Base-by-base conservation (phyloP, 2,888 invertebrate species). In the Hofmannophila pseudospretella region DNA sequence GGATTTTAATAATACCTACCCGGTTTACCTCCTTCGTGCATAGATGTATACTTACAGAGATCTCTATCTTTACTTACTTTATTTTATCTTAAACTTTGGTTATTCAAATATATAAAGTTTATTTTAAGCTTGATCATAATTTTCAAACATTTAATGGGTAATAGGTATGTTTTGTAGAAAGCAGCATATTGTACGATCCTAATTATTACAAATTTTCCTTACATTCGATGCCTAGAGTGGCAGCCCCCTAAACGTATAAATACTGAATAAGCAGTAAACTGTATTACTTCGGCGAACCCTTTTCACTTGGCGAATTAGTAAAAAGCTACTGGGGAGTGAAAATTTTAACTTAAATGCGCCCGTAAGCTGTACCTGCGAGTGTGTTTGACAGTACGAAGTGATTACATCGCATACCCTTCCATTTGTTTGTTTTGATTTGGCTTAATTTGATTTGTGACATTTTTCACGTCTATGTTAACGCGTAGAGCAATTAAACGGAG, bases 241-340 rank as follows among this genome's bases (percentile, higher is more conserved):
- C 77, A 69, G 71, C 74, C 80, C 84, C 81, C 73, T 59, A 49
- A 72, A 67, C 71, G 77, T 77, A 85, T 86, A 86, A 86, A 85
- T 85, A 86, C 85, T 86, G 85, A 85, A 86, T 85, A 84, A 85
- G 86, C 85, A 85, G 82, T 79, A 84, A 85, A 86, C 85, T 85
- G 85, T 85, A 85, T 87, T 85, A 82, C 85, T 85, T 80, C 80
- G 27, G 11, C 27, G 81, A 85, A 87, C 86, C 86, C 86, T 87
- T 85, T 86, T 86, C 86, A 86, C 85, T 86, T 85, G 81, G 85
- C 85, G 81, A 85, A 86, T 86, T 86, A 85, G 85, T 86, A 85
- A 85, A 86, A 86, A 86, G 85, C 85, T 75, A 80, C 75, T 74
- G 81, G 85, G 84, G 84, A 82, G 85, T 80, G 85, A 79, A 84